A percentile compares a stretch with the other conserved stretches of the same genome.
These are phyloP conservation scores for Gambusia yucatana DNA, from an alignment of 2,797 vertebrate species.

Conservation along the genomic window DNA sequence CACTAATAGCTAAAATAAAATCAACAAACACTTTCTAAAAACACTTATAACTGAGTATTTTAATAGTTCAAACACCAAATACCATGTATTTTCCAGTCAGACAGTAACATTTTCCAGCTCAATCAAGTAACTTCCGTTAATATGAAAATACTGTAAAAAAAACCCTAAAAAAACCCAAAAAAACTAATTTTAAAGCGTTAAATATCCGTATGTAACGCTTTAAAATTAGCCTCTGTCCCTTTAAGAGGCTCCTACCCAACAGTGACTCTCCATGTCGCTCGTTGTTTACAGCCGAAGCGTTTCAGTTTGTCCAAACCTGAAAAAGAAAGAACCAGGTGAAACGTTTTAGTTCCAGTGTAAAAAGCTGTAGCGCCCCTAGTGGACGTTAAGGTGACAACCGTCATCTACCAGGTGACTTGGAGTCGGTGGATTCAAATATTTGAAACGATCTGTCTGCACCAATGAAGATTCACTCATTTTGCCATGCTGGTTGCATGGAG, in stretches of 20 bases:
- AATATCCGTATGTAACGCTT: too few relatives aligned
- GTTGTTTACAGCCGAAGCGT: too few relatives aligned
- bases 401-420: background rate
- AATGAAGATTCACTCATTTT: background rate
- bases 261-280: too few relatives aligned
- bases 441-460: background rate
- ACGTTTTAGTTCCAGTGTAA: background rate
- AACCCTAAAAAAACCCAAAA: too few relatives aligned
- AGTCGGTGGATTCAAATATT: background rate
- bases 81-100: background rate
- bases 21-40: background rate
- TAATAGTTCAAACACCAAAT: background rate
- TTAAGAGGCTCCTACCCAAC: too few relatives aligned
- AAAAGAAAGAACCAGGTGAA: background rate
- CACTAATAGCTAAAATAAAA: background rate
- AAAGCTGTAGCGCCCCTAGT: background rate
- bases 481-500: background rate
- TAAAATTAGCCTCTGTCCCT: too few relatives aligned
- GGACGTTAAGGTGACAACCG: background rate
- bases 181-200: too few relatives aligned
- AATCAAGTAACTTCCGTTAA: too few relatives aligned
- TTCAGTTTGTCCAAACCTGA: background rate
- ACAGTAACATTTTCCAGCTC: too few relatives aligned
- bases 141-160: too few relatives aligned
- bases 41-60: background rate